Evolutionary conservation across 1,140 invertebrate genomes (phyloP).

Genomic region (Zaprionus camerounensis): DNA sequence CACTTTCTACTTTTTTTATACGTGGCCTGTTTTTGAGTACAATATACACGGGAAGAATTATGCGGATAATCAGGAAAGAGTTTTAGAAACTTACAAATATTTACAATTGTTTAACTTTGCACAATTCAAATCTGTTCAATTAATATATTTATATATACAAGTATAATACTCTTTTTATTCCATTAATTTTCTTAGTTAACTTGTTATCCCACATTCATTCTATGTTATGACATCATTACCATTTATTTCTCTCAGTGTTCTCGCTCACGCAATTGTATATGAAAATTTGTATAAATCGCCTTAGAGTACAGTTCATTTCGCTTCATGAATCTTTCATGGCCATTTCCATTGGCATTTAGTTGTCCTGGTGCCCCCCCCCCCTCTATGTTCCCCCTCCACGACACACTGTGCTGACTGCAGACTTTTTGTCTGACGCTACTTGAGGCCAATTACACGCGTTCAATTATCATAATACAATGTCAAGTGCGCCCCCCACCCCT

Average conservation of each 20-base stretch:
- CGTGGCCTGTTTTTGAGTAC: constrained; percentile 43
- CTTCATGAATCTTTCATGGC: constrained; percentile 73
- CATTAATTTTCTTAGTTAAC: no score
- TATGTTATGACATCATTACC: neutral
- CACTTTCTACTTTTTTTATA: constrained; percentile 15
- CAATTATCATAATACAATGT: constrained; percentile 84
- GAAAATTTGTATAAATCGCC: constrained; percentile 60
- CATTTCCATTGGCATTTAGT: constrained; percentile 45
- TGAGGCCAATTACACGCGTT: constrained; percentile 82
- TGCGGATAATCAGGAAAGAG: neutral
- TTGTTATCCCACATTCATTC: no score
- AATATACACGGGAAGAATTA: neutral
- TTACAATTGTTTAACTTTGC: no score
- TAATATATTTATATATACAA: no score
- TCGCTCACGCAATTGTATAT: neutral
- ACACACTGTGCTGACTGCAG: constrained; percentile 35
- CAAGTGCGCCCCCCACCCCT: constrained; percentile 22
- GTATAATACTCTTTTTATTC: no score
- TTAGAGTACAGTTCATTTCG: constrained; percentile 65
- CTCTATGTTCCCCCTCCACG: neutral
- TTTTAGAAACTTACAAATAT: no score
- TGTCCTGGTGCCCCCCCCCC: constrained; percentile 2
- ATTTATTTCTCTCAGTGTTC: constrained; percentile 3
- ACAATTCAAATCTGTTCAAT: no score
- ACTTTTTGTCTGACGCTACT: constrained; percentile 55